These are phyloP conservation scores for Pharmacophagus antenor DNA, from an alignment of 2,888 invertebrate genomes.

Conservation along the genomic window DNA sequence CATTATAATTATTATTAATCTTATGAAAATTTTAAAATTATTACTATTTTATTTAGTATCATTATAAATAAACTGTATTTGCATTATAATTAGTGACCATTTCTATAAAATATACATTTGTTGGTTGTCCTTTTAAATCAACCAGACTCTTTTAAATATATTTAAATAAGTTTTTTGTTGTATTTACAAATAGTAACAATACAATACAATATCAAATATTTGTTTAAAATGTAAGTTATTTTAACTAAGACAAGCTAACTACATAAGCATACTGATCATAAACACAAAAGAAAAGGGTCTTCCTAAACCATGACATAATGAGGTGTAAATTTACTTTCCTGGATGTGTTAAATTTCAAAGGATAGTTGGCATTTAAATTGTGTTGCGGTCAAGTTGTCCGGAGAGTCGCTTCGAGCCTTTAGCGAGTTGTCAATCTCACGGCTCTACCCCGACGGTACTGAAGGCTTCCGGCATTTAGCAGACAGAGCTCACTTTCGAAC, in stretches of 20 bases:
- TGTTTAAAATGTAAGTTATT: neutral
- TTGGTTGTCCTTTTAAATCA: neutral
- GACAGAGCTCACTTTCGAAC: constrained; percentile 28
- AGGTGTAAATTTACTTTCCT: constrained; percentile 29
- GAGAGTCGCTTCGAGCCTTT: constrained; percentile 41
- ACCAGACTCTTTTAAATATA: neutral
- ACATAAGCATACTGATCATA: neutral
- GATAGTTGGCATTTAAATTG: constrained; percentile 43
- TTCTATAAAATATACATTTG: neutral
- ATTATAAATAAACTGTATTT: no score
- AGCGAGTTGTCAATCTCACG: constrained; percentile 54
- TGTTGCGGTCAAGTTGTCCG: constrained; percentile 26
- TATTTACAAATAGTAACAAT: neutral
- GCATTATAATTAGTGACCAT: no score
- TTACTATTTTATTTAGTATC: no score
- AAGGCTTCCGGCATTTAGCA: constrained; percentile 58
- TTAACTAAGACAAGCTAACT: neutral
- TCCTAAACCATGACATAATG: constrained; percentile 10
- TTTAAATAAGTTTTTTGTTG: neutral
- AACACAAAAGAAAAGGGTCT: constrained; percentile 4
- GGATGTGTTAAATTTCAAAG: constrained; percentile 49
- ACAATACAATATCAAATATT: neutral
- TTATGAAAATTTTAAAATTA: no score
- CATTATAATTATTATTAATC: no score
- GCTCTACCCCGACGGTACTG: constrained; percentile 40